phyloP scores from a whole-genome alignment of 1,140 invertebrate species.

The Amyelois transitella region DNA sequence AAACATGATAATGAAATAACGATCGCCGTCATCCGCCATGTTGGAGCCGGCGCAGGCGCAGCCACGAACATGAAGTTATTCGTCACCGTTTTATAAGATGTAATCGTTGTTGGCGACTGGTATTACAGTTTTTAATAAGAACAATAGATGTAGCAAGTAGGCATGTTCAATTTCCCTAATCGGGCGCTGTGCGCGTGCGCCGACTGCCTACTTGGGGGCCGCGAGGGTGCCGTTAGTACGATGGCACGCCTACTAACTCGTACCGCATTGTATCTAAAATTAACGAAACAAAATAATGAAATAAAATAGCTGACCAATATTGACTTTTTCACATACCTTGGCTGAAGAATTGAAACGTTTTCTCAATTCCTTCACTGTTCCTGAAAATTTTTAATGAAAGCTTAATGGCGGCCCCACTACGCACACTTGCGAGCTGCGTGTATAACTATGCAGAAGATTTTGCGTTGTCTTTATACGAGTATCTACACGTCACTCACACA shows the following conservation, averaged over 20 bases:
- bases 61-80: neutral
- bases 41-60: neutral
- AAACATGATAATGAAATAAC: neutral
- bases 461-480: constrained; percentile 7
- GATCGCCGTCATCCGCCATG: neutral
- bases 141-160: constrained; percentile 23
- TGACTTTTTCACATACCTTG: neutral
- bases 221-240: constrained; percentile 39
- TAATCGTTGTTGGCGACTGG: neutral
- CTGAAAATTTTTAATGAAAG: constrained; percentile 28
- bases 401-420: constrained; percentile 17
- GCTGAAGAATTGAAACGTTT: neutral
- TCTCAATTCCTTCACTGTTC: neutral
- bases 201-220: constrained; percentile 50
- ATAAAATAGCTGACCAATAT: neutral
- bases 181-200: constrained; percentile 20
- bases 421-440: constrained; percentile 12
- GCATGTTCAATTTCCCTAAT: constrained; percentile 35
- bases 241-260: constrained; percentile 42
- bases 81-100: neutral
- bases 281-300: no score
- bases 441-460: neutral
- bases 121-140: constrained; percentile 19
- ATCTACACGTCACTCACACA: constrained; percentile 11
- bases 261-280: neutral